Percentiles rank a stretch among this genome's conserved stretches.
These are phyloP conservation scores for Catajapyx aquilonaris DNA, from an alignment of 1,140 invertebrate genomes.

Conservation along the genomic window DNA sequence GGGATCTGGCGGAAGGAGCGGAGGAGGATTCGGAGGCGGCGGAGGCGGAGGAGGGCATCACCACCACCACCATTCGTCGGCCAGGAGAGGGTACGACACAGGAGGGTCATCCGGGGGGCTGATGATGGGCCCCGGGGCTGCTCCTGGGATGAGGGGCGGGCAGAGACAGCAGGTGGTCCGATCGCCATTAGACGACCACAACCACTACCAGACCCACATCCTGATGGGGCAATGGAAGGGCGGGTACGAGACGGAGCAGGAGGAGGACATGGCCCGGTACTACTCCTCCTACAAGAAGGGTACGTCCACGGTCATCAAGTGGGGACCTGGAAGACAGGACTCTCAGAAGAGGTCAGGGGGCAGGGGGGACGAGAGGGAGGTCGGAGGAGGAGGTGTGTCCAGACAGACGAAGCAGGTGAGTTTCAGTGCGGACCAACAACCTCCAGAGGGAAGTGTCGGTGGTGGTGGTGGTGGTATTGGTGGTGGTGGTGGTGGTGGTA, in stretches of 20 bases:
- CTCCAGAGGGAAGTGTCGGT: conserved; percentile 7
- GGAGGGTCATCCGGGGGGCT: no score
- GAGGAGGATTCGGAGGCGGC: background rate
- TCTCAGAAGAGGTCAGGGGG: conserved; percentile 17
- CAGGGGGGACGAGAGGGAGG: conserved; percentile 19
- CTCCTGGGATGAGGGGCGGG: no score
- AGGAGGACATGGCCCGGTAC: background rate
- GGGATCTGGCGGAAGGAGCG: background rate
- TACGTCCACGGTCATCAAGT: conserved; percentile 22
- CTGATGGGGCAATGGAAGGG: background rate
- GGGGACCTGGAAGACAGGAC: conserved; percentile 19
- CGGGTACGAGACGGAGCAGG: background rate
- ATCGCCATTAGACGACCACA: background rate
- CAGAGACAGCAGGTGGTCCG: background rate
- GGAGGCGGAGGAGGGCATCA: background rate
- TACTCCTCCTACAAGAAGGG: conserved; percentile 15
- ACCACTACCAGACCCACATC: background rate
- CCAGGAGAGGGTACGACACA: no score
- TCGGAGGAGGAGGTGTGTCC: conserved; percentile 13
- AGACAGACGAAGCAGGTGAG: conserved; percentile 10
- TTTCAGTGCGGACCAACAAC: conserved; percentile 5
- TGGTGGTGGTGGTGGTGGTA: conserved; percentile 19
- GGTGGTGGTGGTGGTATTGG: conserved; percentile 14
- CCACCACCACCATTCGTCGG: no score
- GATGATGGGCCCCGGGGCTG: no score